Base-by-base conservation (phyloP, 2,113 vertebrate genomes). In the Lepus americanus region DNA sequence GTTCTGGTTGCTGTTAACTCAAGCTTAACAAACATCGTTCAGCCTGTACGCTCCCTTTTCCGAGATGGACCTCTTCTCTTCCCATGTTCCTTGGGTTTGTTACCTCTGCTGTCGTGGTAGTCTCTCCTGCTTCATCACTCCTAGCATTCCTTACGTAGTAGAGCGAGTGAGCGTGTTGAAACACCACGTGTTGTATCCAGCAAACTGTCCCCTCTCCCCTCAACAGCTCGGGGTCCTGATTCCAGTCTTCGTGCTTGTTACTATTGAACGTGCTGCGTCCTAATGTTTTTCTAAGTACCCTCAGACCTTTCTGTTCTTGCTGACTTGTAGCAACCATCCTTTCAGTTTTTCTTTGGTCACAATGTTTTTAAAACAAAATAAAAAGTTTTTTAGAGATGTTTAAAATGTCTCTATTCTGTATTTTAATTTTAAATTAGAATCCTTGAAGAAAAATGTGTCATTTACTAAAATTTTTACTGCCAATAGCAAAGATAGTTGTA, bases 361-460 rank as follows among this genome's bases (percentile, higher is more conserved):
- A 70, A 11, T 44, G 92, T 76, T 83, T 33, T 84, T 77, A 70
- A 70, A 27, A 55, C 67, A 44, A 59, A 90, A 49, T n/a, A 66
- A 78, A 79, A 1, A 23, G n/a, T 64, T 64, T 64, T 33, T 84
- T 59, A 82, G 53, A 61, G 76, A 9, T 59, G 44, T 33, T n/a
- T n/a, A 86, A 82, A 86, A 63, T 59, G 22, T 31, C 31, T 63
- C 61, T 13, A 23, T 89, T 72, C 61, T 86, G 72, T 44, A 73
- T 84, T 87, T 70, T 59, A 87, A 63, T 91, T 49, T 83, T 82
- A 85, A 86, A n/a, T 31, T 87, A 73, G 70, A 9, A 84, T 84
- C 85, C 33, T 83, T 69, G 67, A 95, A 86, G 39, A 92, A 80
- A 87, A 81, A 29, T 61, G 55, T 72, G 49, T 49, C 61, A 51